Evolutionary conservation across 35 echinoderm and acorn worm genomes (phyloP), one percentile per base, ranked within the genome.

Genomic region (Apostichopus japonicus): DNA sequence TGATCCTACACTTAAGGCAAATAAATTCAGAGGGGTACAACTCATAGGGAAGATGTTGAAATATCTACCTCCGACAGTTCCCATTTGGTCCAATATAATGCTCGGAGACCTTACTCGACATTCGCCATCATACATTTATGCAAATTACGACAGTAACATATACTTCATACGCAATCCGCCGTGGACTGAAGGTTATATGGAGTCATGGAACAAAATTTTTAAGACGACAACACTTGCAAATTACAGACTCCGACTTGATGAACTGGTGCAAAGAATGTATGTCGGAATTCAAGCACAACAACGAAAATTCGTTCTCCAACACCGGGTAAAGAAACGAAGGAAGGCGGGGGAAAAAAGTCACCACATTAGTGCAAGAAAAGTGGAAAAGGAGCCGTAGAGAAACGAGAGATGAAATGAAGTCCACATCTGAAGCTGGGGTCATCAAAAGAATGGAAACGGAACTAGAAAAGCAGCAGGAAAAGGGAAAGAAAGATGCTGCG

Each of bases 141-240:
- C 15, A 11, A 25, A 63, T 9, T 88, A 88, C 56, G 86, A 87
- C 56, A 15, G 58, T 8, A 71, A 15, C 7, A 56, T 59, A 33
- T 87, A 23, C 22, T 87, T 87, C 57, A 87, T 87, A 19, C 86
- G 65, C 2, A 62, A 71, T 58, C 86, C 55, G 9, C 86, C 86
- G 19, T 27, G 15, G 25, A 87, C 86, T 15, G 6, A 87, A 8
- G 86, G 86, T 3, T 87, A 65, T 25, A 87, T 86, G 14, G 86
- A 88, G 25, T 17, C 55, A 6, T 88, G 27, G 17, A 88, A 88
- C n/a, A 87, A 87, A 87, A 87, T 87, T 17, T 65, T 87, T 4
- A 87, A 87, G 55, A 55, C 52, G 17, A 16, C 8, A 11, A 65
- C 22, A 16, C 22, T 87, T 10, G 83, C 83, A 15, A 58, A 61